Percentiles rank a stretch among this genome's conserved stretches.
phyloP scores from a whole-genome alignment of 1,140 invertebrate genomes.

The Paraescarpia echinospica region DNA sequence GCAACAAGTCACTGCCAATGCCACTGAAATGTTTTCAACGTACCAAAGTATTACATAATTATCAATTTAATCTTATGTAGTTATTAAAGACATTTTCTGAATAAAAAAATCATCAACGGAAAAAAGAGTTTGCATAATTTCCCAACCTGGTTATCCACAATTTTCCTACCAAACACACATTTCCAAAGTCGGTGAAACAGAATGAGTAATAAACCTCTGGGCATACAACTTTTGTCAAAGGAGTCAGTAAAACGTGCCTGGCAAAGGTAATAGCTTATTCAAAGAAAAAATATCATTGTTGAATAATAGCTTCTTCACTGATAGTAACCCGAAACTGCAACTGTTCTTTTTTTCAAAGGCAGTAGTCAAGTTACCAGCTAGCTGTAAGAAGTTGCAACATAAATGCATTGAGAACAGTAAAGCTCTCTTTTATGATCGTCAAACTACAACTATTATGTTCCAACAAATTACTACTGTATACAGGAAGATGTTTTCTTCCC shows the following conservation, averaged over 20 bases:
- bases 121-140: neutral
- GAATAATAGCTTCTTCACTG: neutral
- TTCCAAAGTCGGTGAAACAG: neutral
- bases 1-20: neutral
- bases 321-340: neutral
- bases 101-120: too few relatives aligned
- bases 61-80: too few relatives aligned
- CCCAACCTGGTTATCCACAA: neutral
- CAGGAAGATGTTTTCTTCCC: neutral
- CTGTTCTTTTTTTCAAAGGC: neutral
- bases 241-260: neutral
- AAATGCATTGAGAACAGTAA: neutral
- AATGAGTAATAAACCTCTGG: neutral
- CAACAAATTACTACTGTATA: too few relatives aligned
- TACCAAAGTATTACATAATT: neutral
- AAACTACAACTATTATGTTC: neutral
- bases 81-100: too few relatives aligned
- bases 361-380: neutral
- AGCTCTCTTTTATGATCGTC: neutral
- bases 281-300: neutral
- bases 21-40: neutral
- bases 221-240: neutral
- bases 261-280: neutral
- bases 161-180: neutral
- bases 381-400: neutral